A percentile compares a stretch with the other conserved stretches of the same genome.
phyloP scores from a whole-genome alignment of 2,888 invertebrate species.

The Drosophila nr. medialis region DNA sequence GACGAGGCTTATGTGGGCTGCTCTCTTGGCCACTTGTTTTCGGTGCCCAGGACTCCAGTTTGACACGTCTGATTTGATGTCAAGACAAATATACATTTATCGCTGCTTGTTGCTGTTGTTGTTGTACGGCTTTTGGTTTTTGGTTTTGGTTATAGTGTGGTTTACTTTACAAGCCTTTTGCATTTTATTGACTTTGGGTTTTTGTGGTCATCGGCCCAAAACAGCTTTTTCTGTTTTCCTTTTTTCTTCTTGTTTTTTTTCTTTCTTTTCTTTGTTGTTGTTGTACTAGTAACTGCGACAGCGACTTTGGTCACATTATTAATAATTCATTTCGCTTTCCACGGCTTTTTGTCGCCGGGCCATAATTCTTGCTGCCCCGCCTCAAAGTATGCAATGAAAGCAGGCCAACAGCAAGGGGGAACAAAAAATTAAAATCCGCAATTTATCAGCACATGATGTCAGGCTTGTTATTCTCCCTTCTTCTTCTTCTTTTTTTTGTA shows the following conservation, averaged over 20 bases:
- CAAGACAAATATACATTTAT: slow-evolving; percentile 60
- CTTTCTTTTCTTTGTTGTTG: background rate
- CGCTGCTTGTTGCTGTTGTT: slow-evolving; percentile 11
- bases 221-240: slow-evolving; percentile 2
- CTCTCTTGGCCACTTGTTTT: slow-evolving; percentile 32
- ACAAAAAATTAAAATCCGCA: slow-evolving; percentile 29
- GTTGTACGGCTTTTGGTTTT: slow-evolving; percentile 20
- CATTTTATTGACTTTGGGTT: slow-evolving; percentile 42
- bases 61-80: slow-evolving; percentile 72
- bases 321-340: slow-evolving; percentile 78
- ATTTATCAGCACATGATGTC: slow-evolving; percentile 55
- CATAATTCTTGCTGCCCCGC: slow-evolving; percentile 70
- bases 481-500: background rate
- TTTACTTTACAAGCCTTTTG: slow-evolving; percentile 37
- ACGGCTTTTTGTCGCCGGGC: slow-evolving; percentile 61
- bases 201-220: slow-evolving; percentile 23
- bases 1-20: slow-evolving; percentile 5
- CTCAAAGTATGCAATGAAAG: slow-evolving; percentile 61
- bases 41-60: slow-evolving; percentile 31
- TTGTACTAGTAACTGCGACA: slow-evolving; percentile 6
- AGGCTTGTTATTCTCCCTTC: background rate
- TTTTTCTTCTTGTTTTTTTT: background rate
- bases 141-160: slow-evolving; percentile 21
- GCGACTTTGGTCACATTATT: slow-evolving; percentile 49
- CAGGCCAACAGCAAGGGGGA: slow-evolving; percentile 1